phyloP scores from a whole-genome alignment of 2,888 invertebrate genomes.

The Rhingia campestris region DNA sequence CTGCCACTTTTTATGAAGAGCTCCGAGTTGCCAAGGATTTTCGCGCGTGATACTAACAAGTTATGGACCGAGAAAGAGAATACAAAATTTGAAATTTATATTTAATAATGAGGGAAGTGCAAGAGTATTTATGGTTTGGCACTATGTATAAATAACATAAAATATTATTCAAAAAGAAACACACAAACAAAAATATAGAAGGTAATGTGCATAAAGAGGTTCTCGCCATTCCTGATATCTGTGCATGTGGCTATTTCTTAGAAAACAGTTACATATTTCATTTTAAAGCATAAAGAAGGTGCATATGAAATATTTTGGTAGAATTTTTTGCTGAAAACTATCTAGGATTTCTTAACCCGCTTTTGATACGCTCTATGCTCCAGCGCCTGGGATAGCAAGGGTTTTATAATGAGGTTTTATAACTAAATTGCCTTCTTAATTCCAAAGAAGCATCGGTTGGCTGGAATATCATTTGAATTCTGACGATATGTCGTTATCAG shows the following conservation, averaged over 20 bases:
- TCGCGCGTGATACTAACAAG: slow-evolving; percentile 91
- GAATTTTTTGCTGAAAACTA: no score
- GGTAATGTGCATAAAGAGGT: neutral
- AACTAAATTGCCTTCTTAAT: no score
- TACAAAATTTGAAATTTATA: slow-evolving; percentile 59
- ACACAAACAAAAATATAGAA: neutral
- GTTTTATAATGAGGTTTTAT: no score
- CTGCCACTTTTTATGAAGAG: slow-evolving; percentile 95
- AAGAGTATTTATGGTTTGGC: slow-evolving; percentile 52
- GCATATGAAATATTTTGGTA: no score
- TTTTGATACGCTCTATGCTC: no score
- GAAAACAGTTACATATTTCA: neutral
- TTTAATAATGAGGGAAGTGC: slow-evolving; percentile 64
- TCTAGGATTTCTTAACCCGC: no score
- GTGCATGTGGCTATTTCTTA: slow-evolving; percentile 5
- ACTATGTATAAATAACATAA: neutral
- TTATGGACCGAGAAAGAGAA: slow-evolving; percentile 34
- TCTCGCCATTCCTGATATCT: slow-evolving; percentile 3
- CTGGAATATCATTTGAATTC: no score
- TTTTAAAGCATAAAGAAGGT: no score
- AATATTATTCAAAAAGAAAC: neutral
- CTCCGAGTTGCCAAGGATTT: slow-evolving; percentile 93
- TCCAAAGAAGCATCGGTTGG: no score
- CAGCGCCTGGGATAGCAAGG: no score
- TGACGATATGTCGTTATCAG: no score